Evolutionary conservation across 1,140 invertebrate species (phyloP).

Genomic region (Panonychus citri): DNA sequence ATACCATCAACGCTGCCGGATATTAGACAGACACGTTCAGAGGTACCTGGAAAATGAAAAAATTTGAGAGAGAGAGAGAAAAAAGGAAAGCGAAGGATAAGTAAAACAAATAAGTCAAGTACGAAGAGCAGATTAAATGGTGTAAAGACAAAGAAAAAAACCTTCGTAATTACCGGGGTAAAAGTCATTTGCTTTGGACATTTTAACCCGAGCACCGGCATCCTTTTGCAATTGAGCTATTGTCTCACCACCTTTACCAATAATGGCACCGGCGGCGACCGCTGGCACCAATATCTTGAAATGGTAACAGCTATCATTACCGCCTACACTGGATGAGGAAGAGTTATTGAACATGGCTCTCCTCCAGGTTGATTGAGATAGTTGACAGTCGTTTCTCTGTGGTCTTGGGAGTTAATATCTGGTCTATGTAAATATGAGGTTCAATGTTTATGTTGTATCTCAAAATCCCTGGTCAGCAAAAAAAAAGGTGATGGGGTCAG

Average conservation of each 20-base stretch:
- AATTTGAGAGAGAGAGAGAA: conserved; percentile 1
- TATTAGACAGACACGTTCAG: conserved; percentile 86
- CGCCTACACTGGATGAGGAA: not conserved
- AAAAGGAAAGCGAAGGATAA: not conserved
- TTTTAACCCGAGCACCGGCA: conserved; percentile 79
- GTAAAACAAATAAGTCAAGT: not conserved
- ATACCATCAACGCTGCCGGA: conserved; percentile 80
- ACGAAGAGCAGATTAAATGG: not conserved
- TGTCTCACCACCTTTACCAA: conserved; percentile 89
- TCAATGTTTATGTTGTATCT: not conserved
- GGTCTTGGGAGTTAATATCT: no score
- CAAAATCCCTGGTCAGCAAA: no score
- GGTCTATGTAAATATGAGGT: not conserved
- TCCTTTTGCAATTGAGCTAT: conserved; percentile 91
- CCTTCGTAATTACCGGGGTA: conserved; percentile 54
- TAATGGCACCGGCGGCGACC: conserved; percentile 84
- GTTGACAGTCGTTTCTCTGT: no score
- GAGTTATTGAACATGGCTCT: not conserved
- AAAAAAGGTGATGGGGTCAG: no score
- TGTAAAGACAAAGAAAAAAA: not conserved
- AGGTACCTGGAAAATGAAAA: conserved; percentile 54
- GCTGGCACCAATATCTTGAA: conserved; percentile 89
- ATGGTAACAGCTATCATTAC: conserved; percentile 20
- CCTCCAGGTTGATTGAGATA: no score
- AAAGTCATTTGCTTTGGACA: conserved; percentile 94